Evolutionary conservation across 2,888 invertebrate genomes (phyloP).

Genomic region (Myathropa florea): DNA sequence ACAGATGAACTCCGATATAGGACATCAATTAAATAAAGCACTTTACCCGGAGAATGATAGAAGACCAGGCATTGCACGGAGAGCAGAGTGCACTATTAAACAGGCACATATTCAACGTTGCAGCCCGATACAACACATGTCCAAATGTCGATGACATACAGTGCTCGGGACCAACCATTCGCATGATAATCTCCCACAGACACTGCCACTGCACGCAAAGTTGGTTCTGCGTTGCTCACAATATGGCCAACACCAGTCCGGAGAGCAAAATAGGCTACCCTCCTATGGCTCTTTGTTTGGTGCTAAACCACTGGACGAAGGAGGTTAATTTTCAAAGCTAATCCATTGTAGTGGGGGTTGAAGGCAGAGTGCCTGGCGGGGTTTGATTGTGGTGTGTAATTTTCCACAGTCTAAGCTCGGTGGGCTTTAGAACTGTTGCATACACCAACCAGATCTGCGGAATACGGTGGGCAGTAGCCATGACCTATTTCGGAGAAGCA

Average conservation of each 20-base stretch:
- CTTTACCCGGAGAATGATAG: slow-evolving; percentile 57
- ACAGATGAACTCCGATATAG: slow-evolving; percentile 60
- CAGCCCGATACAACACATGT: neutral
- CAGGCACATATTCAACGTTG: neutral
- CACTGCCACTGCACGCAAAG: neutral
- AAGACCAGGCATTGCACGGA: slow-evolving; percentile 6
- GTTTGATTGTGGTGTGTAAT: neutral
- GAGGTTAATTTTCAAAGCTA: slow-evolving; percentile 55
- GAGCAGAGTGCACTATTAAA: slow-evolving; percentile 10
- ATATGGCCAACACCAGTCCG: slow-evolving; percentile 30
- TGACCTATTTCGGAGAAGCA: slow-evolving; percentile 36
- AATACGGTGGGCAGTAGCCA: neutral
- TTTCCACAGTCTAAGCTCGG: slow-evolving; percentile 19
- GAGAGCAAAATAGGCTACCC: slow-evolving; percentile 12
- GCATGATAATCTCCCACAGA: neutral
- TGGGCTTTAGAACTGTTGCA: slow-evolving; percentile 38
- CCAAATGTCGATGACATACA: neutral
- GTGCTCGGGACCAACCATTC: neutral
- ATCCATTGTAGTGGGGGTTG: slow-evolving; percentile 15
- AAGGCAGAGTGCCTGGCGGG: neutral
- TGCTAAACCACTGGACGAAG: slow-evolving; percentile 1
- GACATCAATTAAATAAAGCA: slow-evolving; percentile 65
- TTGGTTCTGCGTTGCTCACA: slow-evolving; percentile 20
- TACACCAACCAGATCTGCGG: neutral
- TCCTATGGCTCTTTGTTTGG: slow-evolving; percentile 23